These are phyloP conservation scores for Gallinago undulata DNA, from an alignment of 2,113 vertebrate genomes.

Conservation along the genomic window DNA sequence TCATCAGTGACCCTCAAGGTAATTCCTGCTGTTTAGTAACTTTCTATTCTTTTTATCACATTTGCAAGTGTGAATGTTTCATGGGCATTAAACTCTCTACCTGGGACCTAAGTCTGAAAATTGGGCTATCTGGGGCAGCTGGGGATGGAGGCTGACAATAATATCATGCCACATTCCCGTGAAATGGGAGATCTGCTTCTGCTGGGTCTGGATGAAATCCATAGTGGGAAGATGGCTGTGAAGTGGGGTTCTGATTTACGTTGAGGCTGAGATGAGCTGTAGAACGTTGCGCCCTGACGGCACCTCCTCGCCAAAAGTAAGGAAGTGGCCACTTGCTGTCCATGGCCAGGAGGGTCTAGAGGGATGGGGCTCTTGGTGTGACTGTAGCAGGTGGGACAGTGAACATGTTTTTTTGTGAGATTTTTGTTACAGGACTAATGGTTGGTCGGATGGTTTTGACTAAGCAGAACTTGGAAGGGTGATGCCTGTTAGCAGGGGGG, in stretches of 20 bases:
- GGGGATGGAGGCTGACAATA: not conserved
- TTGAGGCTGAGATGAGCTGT: not conserved
- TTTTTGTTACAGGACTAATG: not conserved
- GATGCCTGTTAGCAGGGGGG: not conserved
- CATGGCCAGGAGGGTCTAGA: not conserved
- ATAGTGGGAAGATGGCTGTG: not conserved
- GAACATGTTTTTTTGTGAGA: not conserved
- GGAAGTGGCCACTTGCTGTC: not conserved
- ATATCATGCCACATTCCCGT: rapidly evolving
- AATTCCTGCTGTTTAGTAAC: not conserved
- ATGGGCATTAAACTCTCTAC: not conserved
- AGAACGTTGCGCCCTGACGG: not conserved
- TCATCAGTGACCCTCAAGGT: not conserved
- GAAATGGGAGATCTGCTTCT: not conserved
- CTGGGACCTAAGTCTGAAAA: not conserved
- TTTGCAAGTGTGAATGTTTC: not conserved
- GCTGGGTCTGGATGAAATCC: not conserved
- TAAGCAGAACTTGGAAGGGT: not conserved
- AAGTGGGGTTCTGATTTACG: not conserved
- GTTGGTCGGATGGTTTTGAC: not conserved
- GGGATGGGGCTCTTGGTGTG: not conserved
- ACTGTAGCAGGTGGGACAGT: not conserved
- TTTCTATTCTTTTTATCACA: not conserved
- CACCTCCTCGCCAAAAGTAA: not conserved
- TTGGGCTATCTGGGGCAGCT: not conserved